phyloP scores from a whole-genome alignment of 2,113 vertebrate species.

The Strix uralensis region DNA sequence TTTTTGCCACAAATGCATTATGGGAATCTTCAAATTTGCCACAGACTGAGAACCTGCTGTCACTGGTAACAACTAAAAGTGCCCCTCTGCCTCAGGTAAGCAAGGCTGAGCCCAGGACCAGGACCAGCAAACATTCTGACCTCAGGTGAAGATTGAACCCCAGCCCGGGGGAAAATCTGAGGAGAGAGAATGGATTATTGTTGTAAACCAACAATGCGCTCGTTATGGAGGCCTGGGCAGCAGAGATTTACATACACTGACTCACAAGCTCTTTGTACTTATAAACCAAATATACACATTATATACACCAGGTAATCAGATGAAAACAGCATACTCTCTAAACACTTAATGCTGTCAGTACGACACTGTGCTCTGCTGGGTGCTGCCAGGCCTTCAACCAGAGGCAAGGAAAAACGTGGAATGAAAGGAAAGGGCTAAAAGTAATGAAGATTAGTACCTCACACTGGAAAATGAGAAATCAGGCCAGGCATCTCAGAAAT shows the following conservation, averaged over 20 bases:
- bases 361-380: not conserved
- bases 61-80: not conserved
- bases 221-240: not conserved
- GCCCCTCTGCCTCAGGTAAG: not conserved
- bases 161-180: not conserved
- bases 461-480: not conserved
- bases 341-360: not conserved
- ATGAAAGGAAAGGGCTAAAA: not conserved
- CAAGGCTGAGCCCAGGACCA: not conserved
- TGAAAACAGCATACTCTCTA: not conserved
- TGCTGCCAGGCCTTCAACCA: not conserved
- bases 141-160: not conserved
- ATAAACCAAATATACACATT: not conserved
- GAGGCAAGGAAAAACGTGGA: not conserved
- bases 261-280: not conserved
- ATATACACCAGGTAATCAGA: not conserved
- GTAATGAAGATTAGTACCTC: not conserved
- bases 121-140: not conserved
- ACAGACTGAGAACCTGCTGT: not conserved
- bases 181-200: not conserved
- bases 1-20: not conserved
- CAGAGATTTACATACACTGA: not conserved
- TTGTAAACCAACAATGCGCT: not conserved
- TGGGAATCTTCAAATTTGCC: not conserved
- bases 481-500: not conserved